Conservation (phyloP, 2,113 vertebrate species). For the Mus musculus region DNA sequence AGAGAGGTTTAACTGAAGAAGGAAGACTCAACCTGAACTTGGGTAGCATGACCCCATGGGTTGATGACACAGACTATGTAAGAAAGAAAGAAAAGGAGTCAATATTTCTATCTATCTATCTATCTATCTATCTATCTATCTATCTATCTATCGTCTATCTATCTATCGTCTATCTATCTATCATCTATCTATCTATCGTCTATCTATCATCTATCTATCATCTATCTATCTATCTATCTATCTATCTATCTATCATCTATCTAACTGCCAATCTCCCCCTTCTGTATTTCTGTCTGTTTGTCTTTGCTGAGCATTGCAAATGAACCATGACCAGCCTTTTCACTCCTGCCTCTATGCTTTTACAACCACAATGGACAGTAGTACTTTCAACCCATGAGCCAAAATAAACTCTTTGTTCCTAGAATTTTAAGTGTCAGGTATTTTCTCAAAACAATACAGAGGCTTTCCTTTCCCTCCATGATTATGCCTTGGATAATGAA, state of each 20-base stretch:
- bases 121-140: too few species aligned
- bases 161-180: too few species aligned
- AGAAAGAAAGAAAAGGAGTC: background rate
- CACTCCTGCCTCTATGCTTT: too few species aligned
- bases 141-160: too few species aligned
- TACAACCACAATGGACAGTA: background rate
- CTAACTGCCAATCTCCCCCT: too few species aligned
- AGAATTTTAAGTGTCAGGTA: too few species aligned
- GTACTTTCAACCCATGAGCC: background rate
- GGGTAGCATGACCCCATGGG: background rate
- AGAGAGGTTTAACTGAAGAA: background rate
- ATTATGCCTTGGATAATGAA: background rate
- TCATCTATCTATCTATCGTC: too few species aligned
- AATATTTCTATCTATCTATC: background rate
- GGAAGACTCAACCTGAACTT: background rate
- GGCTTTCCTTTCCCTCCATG: background rate
- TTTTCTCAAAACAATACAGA: background rate
- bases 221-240: too few species aligned
- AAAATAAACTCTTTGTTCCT: background rate
- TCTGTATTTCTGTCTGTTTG: background rate
- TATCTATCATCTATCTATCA: background rate
- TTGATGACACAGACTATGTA: background rate
- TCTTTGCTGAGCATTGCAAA: background rate
- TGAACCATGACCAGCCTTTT: background rate
- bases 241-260: too few species aligned